Base-by-base conservation (phyloP, 2,888 invertebrate species). In the Spilosoma lubricipeda region DNA sequence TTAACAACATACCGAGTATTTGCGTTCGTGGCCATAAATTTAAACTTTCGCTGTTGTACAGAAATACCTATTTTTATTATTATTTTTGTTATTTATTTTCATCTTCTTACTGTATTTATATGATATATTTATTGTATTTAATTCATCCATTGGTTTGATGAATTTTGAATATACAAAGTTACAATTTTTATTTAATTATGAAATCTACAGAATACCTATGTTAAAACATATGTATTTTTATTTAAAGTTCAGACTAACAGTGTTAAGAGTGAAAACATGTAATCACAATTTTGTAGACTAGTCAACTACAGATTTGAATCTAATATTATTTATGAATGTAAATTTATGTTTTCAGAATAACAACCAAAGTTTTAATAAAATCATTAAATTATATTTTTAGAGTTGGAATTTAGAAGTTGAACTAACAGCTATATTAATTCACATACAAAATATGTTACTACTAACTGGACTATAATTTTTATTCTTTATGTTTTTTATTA, bases 321-420 rank as follows among this genome's bases (percentile, higher is more conserved):
- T 70, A 52, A 67, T 70, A 67, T 71, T 72, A 68, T 45, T n/a
- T 63, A 56, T 75, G 67, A 48, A 66, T 73, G 69, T 72, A 72
- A 45, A 48, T 39, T 69, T 80, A 77, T 67, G 67, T 81, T 80
- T 77, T 81, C 72, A 73, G 77, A 80, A 70, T 73, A 75, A 77
- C 82, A 84, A 84, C 89, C 89, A 89, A 88, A 89, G 87, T 85
- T 86, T 84, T 85, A 86, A 48, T 67, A 67, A 67, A 48, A 83
- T 70, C 80, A 82, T 80, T 76, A 78, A 80, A 78, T 77, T 80
- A 73, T 82, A 77, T 77, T 80, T 78, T 76, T 80, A 79, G 74
- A 80, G 45, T 76, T 79, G 77, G 81, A 77, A 74, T 80, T 74
- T 77, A 74, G 42, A 73, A 74, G 72, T 70, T 30, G 30, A 63